phyloP scores from a whole-genome alignment of 2,113 vertebrate genomes.

The Fregetta grallaria region DNA sequence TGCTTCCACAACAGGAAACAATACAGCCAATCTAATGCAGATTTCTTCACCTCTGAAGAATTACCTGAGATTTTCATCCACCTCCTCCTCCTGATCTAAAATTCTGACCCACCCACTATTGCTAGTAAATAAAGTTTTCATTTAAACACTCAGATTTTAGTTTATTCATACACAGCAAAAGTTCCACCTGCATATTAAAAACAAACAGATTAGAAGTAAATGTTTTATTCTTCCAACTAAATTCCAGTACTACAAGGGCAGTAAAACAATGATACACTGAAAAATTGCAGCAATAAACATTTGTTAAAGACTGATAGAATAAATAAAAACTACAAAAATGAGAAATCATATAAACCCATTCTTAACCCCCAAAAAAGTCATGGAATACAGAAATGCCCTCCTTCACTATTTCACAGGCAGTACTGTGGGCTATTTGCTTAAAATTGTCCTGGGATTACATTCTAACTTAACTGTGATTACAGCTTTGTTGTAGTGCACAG shows the following conservation, averaged over 20 bases:
- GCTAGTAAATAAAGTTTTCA: conserved; percentile 49
- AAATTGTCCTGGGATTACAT: conserved; percentile 82
- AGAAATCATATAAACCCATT: conserved; percentile 85
- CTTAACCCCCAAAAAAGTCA: conserved; percentile 79
- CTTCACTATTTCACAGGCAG: conserved; percentile 80
- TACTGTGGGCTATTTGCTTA: conserved; percentile 80
- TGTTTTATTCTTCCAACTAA: conserved; percentile 94
- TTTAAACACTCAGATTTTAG: conserved; percentile 65
- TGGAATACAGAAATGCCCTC: conserved; percentile 83
- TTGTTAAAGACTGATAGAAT: conserved; percentile 86
- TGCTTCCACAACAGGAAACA: background rate
- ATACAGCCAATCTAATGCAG: background rate
- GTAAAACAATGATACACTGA: conserved; percentile 86
- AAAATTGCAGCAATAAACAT: conserved; percentile 84
- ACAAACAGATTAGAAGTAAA: conserved; percentile 84
- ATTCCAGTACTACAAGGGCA: conserved; percentile 90
- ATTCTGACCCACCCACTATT: background rate
- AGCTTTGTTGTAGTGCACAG: conserved; percentile 81
- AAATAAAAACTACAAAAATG: conserved; percentile 89
- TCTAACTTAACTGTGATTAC: conserved; percentile 80
- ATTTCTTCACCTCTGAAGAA: background rate
- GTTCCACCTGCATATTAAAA: conserved; percentile 74
- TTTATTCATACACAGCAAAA: conserved; percentile 71
- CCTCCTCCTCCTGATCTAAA: background rate
- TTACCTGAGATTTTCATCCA: background rate